These are phyloP conservation scores for Chanos chanos DNA, from an alignment of 2,797 vertebrate genomes.

Conservation along the genomic window DNA sequence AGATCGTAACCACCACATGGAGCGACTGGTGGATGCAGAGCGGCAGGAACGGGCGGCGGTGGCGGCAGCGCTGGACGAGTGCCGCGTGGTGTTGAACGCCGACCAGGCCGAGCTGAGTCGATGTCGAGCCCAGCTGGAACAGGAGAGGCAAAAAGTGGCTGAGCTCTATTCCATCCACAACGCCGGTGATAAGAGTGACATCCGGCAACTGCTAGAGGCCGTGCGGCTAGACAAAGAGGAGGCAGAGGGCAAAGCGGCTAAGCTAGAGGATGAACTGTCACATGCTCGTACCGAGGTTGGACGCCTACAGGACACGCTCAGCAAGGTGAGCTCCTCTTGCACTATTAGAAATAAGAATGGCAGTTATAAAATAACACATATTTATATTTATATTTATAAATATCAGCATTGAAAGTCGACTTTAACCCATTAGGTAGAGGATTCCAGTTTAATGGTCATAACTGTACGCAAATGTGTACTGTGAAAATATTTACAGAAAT, in stretches of 20 bases:
- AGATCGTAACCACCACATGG: constrained; percentile 94
- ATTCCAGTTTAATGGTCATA: no score
- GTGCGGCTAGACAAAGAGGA: constrained; percentile 90
- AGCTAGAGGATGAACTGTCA: constrained; percentile 84
- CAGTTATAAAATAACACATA: no score
- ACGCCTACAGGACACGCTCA: constrained; percentile 82
- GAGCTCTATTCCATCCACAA: constrained; percentile 93
- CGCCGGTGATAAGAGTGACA: constrained; percentile 87
- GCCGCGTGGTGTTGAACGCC: constrained; percentile 77
- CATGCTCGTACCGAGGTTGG: constrained; percentile 80
- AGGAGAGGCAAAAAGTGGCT: constrained; percentile 88
- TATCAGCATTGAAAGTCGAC: no score
- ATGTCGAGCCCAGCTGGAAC: constrained; percentile 86
- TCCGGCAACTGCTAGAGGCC: constrained; percentile 88
- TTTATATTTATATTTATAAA: no score
- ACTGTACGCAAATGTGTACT: neutral
- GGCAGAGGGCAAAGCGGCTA: constrained; percentile 81
- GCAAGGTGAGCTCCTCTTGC: constrained; percentile 76
- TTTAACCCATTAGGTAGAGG: no score
- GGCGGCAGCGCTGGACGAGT: constrained; percentile 81
- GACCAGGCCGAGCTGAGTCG: constrained; percentile 88
- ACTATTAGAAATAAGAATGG: no score
- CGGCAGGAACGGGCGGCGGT: constrained; percentile 79
- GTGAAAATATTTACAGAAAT: neutral
- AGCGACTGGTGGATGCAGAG: constrained; percentile 87